Percentiles rank a stretch among this genome's conserved stretches.
Conservation (phyloP, 2,113 vertebrate species). For the Oceanodroma tethys region DNA sequence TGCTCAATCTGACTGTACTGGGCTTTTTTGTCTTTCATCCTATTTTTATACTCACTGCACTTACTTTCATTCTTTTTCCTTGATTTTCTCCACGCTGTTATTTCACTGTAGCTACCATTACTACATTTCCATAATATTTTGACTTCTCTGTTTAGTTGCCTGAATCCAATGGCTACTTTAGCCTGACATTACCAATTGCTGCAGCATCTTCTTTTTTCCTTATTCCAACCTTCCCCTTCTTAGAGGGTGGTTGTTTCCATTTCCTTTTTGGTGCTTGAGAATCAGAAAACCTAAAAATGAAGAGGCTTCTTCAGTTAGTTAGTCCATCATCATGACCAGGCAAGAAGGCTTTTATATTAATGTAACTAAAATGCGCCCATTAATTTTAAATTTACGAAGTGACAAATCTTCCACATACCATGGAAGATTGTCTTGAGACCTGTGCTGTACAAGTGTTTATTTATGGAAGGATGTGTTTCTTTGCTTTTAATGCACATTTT, state of each 20-base stretch:
- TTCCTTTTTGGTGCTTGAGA: background rate
- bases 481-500: background rate
- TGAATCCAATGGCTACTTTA: background rate
- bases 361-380: background rate
- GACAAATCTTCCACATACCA: background rate
- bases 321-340: background rate
- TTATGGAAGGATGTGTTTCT: background rate
- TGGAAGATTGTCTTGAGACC: background rate
- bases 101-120: background rate
- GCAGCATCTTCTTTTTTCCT: background rate
- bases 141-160: background rate
- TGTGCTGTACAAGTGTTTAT: background rate
- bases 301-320: background rate
- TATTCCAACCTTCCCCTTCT: background rate
- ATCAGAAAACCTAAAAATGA: background rate
- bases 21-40: background rate
- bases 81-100: background rate
- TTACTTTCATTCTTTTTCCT: background rate
- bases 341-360: background rate
- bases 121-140: background rate
- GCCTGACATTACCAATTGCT: background rate
- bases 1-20: background rate
- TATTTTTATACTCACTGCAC: background rate
- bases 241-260: background rate
- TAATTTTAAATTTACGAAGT: background rate